Base-by-base conservation (phyloP, 2,888 invertebrate genomes). In the Amaurobius ferox region DNA sequence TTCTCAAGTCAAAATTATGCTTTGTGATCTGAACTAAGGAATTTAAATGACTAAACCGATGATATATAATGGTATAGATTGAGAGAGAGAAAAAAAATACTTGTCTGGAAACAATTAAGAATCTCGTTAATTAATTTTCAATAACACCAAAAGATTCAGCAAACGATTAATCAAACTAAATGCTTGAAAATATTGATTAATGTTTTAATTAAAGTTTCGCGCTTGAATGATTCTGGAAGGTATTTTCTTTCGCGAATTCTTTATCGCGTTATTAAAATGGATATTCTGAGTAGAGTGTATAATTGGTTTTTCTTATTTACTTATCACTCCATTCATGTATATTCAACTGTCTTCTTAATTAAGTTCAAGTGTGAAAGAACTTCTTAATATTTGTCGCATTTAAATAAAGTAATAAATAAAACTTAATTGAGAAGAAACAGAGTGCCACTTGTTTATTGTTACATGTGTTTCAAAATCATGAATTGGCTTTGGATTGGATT, bases 91-190 rank as follows among this genome's bases (percentile, higher is more conserved):
- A 23, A 55, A 64, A 64, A 44, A 72, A 71, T 23, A 66, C 44
- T n/a, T 39, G 67, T 67, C 29, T 13, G 73, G 74, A 80, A 80
- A 68, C 40, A 68, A 32, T 71, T 74, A 80, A 74, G 62, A n/a
- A 16, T n/a, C n/a, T 32, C 28, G 55, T 44, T 83, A 83, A 83
- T 83, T 83, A 83, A 67, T 83, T 83, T 76, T 76, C 76, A 66
- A 76, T 76, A 72, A 32, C 76, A 76, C 40, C 64, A 62, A 71
- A 64, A 64, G 23, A 62, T 70, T 83, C 68, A 74, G 62, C 76
- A 64, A 64, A 64, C 30, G 67, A 83, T 83, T 70, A 83, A 83
- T 83, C 76, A 83, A 68, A 74, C 39, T 66, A 80, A 61, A 29
- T 67, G 61, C 35, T 39, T 29, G 23, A 32, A 62, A 48, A 68